Conservation (phyloP, 2,113 vertebrate genomes). For the Sinocyclocheilus anophthalmus region DNA sequence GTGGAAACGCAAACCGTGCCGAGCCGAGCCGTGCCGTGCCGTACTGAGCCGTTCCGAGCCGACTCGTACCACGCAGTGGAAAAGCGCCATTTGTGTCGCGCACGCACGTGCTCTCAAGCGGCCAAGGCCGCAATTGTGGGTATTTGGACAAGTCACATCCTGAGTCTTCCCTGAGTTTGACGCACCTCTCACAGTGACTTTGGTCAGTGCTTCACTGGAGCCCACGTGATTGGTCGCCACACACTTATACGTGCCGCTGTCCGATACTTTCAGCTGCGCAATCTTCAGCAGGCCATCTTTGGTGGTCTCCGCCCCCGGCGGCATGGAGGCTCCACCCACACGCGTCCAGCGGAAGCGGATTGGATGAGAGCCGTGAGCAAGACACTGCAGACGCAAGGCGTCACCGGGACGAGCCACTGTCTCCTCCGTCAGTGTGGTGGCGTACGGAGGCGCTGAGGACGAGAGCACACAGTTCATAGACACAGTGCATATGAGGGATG, state of each 20-base stretch:
- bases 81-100: no score
- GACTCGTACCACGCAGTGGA: no score
- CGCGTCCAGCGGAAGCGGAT: constrained; percentile 85
- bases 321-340: constrained; percentile 72
- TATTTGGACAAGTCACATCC: neutral
- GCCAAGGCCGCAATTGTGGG: neutral
- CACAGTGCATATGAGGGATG: no score
- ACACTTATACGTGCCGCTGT: constrained; percentile 87
- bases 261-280: constrained; percentile 47
- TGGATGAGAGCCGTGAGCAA: constrained; percentile 89
- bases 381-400: constrained; percentile 81
- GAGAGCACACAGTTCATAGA: neutral
- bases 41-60: no score
- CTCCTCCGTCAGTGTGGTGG: constrained; percentile 84
- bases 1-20: no score
- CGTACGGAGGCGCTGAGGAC: constrained; percentile 83
- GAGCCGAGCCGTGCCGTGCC: no score
- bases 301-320: constrained; percentile 52
- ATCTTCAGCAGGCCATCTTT: constrained; percentile 76
- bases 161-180: neutral
- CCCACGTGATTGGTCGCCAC: constrained; percentile 86
- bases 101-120: neutral
- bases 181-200: constrained; percentile 82
- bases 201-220: constrained; percentile 75
- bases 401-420: constrained; percentile 71